Base-by-base conservation (phyloP, 2,888 invertebrate species). In the Cybosia mesomella region DNA sequence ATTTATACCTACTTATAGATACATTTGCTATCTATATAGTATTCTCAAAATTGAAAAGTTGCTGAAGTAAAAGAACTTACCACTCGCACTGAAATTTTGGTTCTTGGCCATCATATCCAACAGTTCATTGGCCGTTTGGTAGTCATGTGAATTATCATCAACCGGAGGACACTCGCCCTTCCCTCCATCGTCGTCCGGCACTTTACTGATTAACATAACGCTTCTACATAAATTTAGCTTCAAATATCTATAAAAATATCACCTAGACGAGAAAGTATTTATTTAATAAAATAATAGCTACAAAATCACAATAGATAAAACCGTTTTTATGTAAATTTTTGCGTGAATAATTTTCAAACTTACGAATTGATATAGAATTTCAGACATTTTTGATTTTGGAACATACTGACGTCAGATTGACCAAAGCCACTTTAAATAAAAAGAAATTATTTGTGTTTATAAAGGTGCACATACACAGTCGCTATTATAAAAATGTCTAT, bases 151-250 rank as follows among this genome's bases (percentile, higher is more conserved):
- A 68, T 78, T 60, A n/a, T 83, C 83, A 2, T 70, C 68, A 53
- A 66, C 62, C 10, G 39, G 49, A 0, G 36, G 21, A 22, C 22
- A 15, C 69, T 75, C 81, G 55, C 72, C 76, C 77, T 32, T 81
- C 70, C 67, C 79, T 59, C 75, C 84, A 32, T 81, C 83, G 54
- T 85, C 89, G 8, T 90, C 90, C 18, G 85, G 70, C 67, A 90
- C 80, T 64, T 85, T 85, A 80, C 87, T 89, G 73, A 93, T 92
- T 75, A 92, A 85, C 94, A 94, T 94, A 62, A 72, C 79, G 67
- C 73, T 80, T 80, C 43, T 79, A 87, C 91, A 85, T 84, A 83
- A 84, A 89, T 90, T 91, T 88, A 73, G 79, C 76, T 68, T 72
- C 67, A 66, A 76, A 79, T 82, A 77, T 36, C 32, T 68, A 70